Evolutionary conservation across 2,888 invertebrate species (phyloP).

Genomic region (Adela reaumurella): DNA sequence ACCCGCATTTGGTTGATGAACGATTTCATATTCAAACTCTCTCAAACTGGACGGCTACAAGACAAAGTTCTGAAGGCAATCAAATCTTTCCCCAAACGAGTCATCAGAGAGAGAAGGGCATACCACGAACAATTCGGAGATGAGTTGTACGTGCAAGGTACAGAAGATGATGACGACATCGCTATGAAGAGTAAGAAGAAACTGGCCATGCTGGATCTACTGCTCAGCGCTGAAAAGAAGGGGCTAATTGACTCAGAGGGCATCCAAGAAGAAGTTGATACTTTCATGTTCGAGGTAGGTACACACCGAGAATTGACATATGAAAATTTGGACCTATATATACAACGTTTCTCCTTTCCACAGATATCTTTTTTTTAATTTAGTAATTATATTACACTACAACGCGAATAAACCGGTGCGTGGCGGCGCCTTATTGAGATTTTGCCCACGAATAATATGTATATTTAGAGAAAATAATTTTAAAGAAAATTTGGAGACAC

Average conservation of each 20-base stretch:
- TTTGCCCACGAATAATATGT: too few relatives aligned
- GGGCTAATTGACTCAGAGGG: slow-evolving; percentile 46
- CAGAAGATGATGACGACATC: slow-evolving; percentile 9
- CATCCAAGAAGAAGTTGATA: slow-evolving; percentile 60
- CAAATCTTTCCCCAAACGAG: slow-evolving; percentile 27
- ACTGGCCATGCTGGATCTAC: slow-evolving; percentile 50
- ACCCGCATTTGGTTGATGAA: slow-evolving; percentile 55
- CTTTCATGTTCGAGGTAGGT: slow-evolving; percentile 60
- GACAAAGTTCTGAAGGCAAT: slow-evolving; percentile 25
- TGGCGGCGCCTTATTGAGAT: too few relatives aligned
- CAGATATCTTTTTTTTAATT: too few relatives aligned
- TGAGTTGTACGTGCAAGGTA: slow-evolving; percentile 1
- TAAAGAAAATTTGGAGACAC: too few relatives aligned
- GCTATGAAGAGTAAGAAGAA: slow-evolving; percentile 33
- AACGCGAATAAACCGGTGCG: too few relatives aligned
- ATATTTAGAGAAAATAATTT: too few relatives aligned
- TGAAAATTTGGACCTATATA: too few relatives aligned
- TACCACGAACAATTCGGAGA: slow-evolving; percentile 13
- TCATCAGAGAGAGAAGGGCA: slow-evolving; percentile 32
- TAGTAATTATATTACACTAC: too few relatives aligned
- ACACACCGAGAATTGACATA: neutral
- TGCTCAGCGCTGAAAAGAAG: slow-evolving; percentile 39
- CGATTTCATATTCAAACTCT: slow-evolving; percentile 50
- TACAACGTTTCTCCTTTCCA: too few relatives aligned
- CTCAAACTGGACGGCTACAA: slow-evolving; percentile 47